phyloP scores from a whole-genome alignment of 2,113 vertebrate species.

The Haplochromis vanheusdeni region DNA sequence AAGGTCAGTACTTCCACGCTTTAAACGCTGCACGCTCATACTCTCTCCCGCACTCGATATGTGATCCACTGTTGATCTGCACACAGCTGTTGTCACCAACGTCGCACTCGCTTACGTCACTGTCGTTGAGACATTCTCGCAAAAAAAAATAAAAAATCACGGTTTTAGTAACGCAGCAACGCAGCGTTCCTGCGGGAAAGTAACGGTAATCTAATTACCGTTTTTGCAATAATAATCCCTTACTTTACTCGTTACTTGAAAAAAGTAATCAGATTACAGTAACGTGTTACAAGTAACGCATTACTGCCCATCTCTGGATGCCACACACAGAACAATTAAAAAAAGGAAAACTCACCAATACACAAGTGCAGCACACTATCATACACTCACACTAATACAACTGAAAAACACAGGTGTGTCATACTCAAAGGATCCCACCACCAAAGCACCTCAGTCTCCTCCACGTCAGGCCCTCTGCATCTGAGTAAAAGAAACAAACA shows the following conservation, averaged over 20 bases:
- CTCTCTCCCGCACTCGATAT: too few species aligned
- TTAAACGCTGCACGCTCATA: too few species aligned
- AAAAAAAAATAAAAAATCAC: too few species aligned
- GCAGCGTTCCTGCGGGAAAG: accelerated
- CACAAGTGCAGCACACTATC: not conserved
- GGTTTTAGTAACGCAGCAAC: not conserved
- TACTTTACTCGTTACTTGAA: not conserved
- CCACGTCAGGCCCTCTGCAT: not conserved
- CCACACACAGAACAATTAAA: not conserved
- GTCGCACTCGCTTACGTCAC: too few species aligned
- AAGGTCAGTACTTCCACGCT: too few species aligned
- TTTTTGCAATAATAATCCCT: not conserved
- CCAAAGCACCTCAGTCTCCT: not conserved
- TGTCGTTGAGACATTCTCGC: too few species aligned
- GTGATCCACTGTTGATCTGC: too few species aligned
- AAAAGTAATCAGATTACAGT: not conserved
- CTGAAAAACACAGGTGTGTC: not conserved
- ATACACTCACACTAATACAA: not conserved
- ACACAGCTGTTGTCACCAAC: too few species aligned
- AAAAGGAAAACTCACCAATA: not conserved
- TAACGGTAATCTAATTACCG: not conserved
- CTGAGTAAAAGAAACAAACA: not conserved
- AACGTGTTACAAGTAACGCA: accelerated
- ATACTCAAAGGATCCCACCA: not conserved
- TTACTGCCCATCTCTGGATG: not conserved